Conservation (phyloP, 2,888 invertebrate species). For the Sesamia inferens region DNA sequence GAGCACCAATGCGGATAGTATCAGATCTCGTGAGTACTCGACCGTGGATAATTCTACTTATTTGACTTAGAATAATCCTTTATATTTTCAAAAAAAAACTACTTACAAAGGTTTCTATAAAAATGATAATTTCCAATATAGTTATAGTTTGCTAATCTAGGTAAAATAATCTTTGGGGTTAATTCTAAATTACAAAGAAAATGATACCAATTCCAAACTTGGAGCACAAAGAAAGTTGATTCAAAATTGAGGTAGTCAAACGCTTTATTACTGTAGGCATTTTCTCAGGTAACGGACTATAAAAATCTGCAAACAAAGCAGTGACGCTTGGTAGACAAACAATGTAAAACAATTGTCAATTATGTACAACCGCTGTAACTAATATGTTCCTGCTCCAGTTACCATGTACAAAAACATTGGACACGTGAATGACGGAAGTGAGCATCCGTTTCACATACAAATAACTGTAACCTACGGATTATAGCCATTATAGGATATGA, state of each 20-base stretch:
- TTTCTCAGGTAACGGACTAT: slow-evolving; percentile 24
- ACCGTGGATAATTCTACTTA: not conserved
- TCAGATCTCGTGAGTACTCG: slow-evolving; percentile 1
- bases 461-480: slow-evolving; percentile 69
- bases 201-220: not conserved
- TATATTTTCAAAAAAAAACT: not conserved
- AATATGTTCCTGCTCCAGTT: slow-evolving; percentile 79
- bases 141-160: too few species aligned
- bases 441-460: slow-evolving; percentile 77
- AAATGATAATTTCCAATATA: not conserved
- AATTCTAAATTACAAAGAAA: not conserved
- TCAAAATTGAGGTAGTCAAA: not conserved
- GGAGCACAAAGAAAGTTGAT: not conserved
- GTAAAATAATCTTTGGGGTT: too few species aligned
- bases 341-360: slow-evolving; percentile 65
- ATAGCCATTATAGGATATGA: slow-evolving; percentile 54
- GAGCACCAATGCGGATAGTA: slow-evolving; percentile 1
- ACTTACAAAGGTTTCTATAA: not conserved
- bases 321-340: slow-evolving; percentile 16
- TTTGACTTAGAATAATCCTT: not conserved
- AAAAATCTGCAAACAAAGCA: slow-evolving; percentile 22
- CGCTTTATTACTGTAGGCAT: not conserved
- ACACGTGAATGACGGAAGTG: slow-evolving; percentile 79
- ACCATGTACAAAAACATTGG: slow-evolving; percentile 74
- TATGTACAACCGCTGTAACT: slow-evolving; percentile 66